A percentile compares a stretch with the other conserved stretches of the same genome.
phyloP scores from a whole-genome alignment of 2,797 vertebrate genomes.

The Pantherophis alleghaniensis region DNA sequence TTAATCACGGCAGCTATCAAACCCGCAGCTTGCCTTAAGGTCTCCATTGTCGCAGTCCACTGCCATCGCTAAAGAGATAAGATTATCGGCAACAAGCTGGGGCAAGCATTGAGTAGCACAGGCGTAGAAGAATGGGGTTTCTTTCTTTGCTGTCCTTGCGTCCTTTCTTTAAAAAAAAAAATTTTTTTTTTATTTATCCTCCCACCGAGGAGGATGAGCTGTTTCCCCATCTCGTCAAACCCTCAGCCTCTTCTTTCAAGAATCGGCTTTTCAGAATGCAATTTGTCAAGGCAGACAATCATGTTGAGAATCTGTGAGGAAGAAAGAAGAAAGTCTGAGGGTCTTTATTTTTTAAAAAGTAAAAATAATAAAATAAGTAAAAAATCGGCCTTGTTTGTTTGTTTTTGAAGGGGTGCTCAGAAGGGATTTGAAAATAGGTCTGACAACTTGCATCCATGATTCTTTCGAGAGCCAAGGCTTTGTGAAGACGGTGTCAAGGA shows the following conservation, averaged over 20 bases:
- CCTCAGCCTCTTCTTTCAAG: slow-evolving; percentile 40
- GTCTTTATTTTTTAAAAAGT: slow-evolving; percentile 69
- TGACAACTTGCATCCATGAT: slow-evolving; percentile 76
- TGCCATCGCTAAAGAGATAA: slow-evolving; percentile 83
- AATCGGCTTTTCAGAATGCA: slow-evolving; percentile 77
- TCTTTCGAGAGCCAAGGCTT: slow-evolving; percentile 67
- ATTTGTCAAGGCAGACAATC: slow-evolving; percentile 82
- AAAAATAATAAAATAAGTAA: slow-evolving; percentile 46
- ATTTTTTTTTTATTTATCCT: slow-evolving; percentile 73
- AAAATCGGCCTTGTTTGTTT: slow-evolving; percentile 66
- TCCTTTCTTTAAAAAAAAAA: slow-evolving; percentile 21
- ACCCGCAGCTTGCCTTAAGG: slow-evolving; percentile 69
- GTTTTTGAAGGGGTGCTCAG: slow-evolving; percentile 75
- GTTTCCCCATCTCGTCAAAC: slow-evolving; percentile 81
- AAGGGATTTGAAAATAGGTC: slow-evolving; percentile 73
- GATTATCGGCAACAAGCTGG: slow-evolving; percentile 83
- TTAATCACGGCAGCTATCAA: slow-evolving; percentile 81
- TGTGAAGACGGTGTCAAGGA: slow-evolving; percentile 57
- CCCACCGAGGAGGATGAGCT: slow-evolving; percentile 75
- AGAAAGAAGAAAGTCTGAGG: slow-evolving; percentile 62
- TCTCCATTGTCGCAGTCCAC: slow-evolving; percentile 79
- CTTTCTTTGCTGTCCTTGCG: slow-evolving; percentile 22
- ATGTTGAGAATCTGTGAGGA: slow-evolving; percentile 24
- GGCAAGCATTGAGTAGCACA: slow-evolving; percentile 76
- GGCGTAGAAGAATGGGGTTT: slow-evolving; percentile 70